Conservation (phyloP, 2,797 vertebrate genomes). For the Melanotaenia boesemani region DNA sequence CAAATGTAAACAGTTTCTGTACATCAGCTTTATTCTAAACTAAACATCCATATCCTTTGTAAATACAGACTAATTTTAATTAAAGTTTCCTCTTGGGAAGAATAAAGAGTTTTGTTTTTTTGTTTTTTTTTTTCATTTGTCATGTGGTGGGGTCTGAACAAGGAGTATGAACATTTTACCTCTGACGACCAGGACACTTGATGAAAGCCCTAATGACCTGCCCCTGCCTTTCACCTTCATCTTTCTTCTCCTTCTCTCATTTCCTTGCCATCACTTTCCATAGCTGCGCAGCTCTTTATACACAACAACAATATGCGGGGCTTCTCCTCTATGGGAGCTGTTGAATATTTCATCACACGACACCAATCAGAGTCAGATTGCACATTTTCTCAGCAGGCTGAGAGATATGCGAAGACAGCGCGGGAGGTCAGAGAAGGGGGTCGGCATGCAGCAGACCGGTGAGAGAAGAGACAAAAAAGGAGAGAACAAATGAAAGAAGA, state of each 20-base stretch:
- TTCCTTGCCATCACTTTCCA: slow-evolving; percentile 13
- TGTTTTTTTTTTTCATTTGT: slow-evolving; percentile 8
- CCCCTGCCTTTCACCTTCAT: background rate
- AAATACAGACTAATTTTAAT: too few relatives aligned
- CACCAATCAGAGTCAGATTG: slow-evolving; percentile 62
- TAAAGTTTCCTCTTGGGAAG: too few relatives aligned
- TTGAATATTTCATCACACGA: slow-evolving; percentile 76
- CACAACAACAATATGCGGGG: slow-evolving; percentile 19
- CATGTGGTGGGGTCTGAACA: background rate
- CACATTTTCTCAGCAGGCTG: slow-evolving; percentile 44
- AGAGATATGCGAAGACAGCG: slow-evolving; percentile 30
- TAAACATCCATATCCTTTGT: too few relatives aligned
- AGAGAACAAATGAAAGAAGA: background rate
- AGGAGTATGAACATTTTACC: slow-evolving; percentile 6
- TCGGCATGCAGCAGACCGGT: background rate
- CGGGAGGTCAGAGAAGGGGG: slow-evolving; percentile 36
- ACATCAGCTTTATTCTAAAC: too few relatives aligned
- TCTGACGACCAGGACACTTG: slow-evolving; percentile 8
- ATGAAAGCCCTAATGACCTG: slow-evolving; percentile 28
- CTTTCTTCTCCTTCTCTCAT: slow-evolving; percentile 3
- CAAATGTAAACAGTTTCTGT: too few relatives aligned
- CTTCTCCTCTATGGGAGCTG: slow-evolving; percentile 46
- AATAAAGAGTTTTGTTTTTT: background rate
- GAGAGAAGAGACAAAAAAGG: background rate
- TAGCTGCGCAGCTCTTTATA: background rate